phyloP scores from a whole-genome alignment of 1,140 invertebrate species.

The Achatina immaculata region DNA sequence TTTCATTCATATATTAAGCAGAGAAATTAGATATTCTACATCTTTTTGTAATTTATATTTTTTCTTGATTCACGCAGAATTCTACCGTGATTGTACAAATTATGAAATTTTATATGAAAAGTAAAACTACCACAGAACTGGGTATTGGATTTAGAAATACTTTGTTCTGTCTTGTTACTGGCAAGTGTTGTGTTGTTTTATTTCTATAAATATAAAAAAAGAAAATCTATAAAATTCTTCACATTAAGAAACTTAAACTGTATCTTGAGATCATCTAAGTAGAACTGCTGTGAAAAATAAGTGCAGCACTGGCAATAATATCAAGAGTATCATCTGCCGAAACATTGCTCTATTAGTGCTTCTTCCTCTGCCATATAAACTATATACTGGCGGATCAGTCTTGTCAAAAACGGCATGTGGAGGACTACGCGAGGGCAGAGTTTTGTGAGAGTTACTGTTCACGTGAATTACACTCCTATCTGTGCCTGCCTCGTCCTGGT shows the following conservation, averaged over 20 bases:
- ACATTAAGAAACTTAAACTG: not conserved
- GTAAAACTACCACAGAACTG: no score
- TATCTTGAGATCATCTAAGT: not conserved
- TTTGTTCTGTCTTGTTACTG: no score
- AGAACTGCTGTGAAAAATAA: not conserved
- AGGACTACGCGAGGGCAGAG: not conserved
- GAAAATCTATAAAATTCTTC: not conserved
- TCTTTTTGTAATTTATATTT: no score
- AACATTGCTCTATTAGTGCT: not conserved
- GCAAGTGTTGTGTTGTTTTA: no score
- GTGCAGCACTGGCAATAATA: not conserved
- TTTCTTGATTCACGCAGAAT: no score
- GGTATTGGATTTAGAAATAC: no score
- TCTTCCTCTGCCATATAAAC: not conserved
- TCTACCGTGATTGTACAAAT: no score
- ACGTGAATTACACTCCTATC: not conserved
- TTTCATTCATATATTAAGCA: no score
- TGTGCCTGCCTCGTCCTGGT: not conserved
- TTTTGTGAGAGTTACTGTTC: not conserved
- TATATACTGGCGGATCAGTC: slow-evolving; percentile 8
- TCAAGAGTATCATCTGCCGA: not conserved
- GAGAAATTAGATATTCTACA: no score
- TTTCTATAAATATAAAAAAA: no score
- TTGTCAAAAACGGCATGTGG: not conserved
- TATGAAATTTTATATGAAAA: no score